Base-by-base conservation (phyloP, 2,888 invertebrate genomes). In the Parascotia fuliginaria region DNA sequence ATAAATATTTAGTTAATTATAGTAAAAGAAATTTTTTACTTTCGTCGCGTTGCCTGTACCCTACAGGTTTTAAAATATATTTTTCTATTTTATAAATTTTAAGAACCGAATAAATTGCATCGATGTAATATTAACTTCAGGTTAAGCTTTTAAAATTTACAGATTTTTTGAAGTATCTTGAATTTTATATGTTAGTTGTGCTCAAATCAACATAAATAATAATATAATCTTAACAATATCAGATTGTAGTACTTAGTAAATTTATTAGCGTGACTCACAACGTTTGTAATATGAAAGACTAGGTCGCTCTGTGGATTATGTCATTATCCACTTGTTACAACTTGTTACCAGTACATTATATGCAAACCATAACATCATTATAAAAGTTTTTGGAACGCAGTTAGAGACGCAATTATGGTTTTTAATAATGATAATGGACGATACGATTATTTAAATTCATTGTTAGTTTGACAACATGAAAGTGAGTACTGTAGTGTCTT, bases 251-350 rank as follows among this genome's bases (percentile, higher is more conserved):
- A 46, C 61, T 75, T n/a, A n/a, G n/a, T n/a, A 70, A 76, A 79
- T 80, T 76, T 55, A 76, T 78, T 77, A 69, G 78, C 69, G 73
- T 87, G 85, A 86, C 79, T 85, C 84, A 85, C 57, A 68, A 32
- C 51, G 63, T 55, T 75, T 79, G 69, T 69, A 77, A 84, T 82
- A 81, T 73, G 68, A 73, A 70, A 73, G 73, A 68, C 72, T 77
- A 75, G 70, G 75, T 75, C 65, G 73, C 53, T 70, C 65, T 63
- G 60, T 65, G 79, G 76, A 84, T 86, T 87, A 87, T 85, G 80
- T 85, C 83, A 84, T 86, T 86, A 83, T 78, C 65, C 73, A 80
- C 80, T 79, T 81, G 82, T 81, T 73, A 49, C 64, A 71, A 85
- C 76, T 79, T 75, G 77, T 76, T 75, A n/a, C n/a, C n/a, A n/a